Percentiles rank a stretch among this genome's conserved stretches.
phyloP scores from a whole-genome alignment of 2,888 invertebrate species.

The Caenorhabditis sp. region DNA sequence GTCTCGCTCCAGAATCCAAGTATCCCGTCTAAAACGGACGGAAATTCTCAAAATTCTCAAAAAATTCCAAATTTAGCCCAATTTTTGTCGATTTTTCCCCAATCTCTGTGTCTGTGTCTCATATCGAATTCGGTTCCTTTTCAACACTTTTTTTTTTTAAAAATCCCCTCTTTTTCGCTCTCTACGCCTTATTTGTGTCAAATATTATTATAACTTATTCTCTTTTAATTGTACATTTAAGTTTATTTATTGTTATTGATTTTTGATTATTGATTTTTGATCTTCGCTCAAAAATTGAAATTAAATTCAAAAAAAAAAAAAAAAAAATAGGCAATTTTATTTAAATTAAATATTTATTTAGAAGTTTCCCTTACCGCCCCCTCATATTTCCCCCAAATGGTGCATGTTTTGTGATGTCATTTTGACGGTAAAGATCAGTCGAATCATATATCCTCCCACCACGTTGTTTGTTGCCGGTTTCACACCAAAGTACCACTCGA shows the following conservation, averaged over 20 bases:
- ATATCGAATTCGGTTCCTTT: constrained; percentile 58
- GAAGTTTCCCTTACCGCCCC: no score
- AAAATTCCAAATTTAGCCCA: not conserved
- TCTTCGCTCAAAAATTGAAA: no score
- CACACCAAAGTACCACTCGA: constrained; percentile 40
- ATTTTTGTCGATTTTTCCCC: constrained; percentile 4
- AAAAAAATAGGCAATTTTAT: no score
- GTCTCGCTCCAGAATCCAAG: constrained; percentile 81
- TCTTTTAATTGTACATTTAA: not conserved
- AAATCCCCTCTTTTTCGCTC: constrained; percentile 7
- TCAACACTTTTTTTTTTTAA: constrained; percentile 10
- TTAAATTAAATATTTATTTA: no score
- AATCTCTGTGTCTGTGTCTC: constrained; percentile 26
- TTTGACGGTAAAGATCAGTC: constrained; percentile 15
- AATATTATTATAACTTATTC: constrained; percentile 5
- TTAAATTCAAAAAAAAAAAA: no score
- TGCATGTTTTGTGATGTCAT: not conserved
- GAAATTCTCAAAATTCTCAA: not conserved
- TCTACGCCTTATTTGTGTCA: constrained; percentile 19
- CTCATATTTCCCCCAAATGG: no score
- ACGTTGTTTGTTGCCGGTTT: constrained; percentile 13
- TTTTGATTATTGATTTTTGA: no score
- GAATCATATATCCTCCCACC: constrained; percentile 12
- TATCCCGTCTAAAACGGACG: constrained; percentile 80
- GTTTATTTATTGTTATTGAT: not conserved